Conservation (phyloP, 2,113 vertebrate species). For the Oncorhynchus keta region DNA sequence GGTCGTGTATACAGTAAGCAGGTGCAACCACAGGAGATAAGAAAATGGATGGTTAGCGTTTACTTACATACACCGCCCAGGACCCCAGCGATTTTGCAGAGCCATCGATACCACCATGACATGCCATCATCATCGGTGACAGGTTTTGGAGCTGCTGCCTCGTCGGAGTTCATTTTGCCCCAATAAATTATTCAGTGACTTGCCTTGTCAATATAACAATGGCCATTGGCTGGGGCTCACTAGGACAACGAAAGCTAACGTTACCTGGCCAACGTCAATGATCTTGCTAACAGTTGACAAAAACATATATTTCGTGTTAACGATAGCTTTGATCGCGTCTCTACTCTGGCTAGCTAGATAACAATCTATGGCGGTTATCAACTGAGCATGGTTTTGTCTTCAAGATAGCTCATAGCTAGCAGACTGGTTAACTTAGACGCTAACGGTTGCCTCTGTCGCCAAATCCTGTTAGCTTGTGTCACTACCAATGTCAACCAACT, state of each 20-base stretch:
- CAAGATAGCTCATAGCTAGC: background rate
- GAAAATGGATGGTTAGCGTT: background rate
- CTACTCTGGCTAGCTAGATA: background rate
- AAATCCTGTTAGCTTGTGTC: background rate
- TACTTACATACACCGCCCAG: slow-evolving; percentile 92
- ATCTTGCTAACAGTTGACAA: no score
- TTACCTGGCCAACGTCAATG: slow-evolving; percentile 1
- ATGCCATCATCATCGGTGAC: slow-evolving; percentile 83
- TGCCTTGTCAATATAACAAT: slow-evolving; percentile 17
- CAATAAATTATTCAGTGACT: slow-evolving; percentile 39
- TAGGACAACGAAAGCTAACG: background rate
- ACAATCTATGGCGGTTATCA: background rate
- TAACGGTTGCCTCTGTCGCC: background rate
- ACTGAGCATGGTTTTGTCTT: background rate
- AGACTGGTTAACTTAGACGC: background rate
- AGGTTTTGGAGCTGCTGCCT: slow-evolving; percentile 53
- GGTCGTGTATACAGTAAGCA: background rate
- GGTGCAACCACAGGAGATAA: background rate
- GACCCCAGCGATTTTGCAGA: slow-evolving; percentile 89
- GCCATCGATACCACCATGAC: slow-evolving; percentile 98
- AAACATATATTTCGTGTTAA: no score
- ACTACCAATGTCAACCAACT: background rate
- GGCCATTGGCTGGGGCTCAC: background rate
- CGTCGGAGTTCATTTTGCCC: slow-evolving; percentile 67
- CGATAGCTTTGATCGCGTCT: no score